These are phyloP conservation scores for Caenorhabditis afra DNA, from an alignment of 2,888 invertebrate genomes.

Conservation along the genomic window DNA sequence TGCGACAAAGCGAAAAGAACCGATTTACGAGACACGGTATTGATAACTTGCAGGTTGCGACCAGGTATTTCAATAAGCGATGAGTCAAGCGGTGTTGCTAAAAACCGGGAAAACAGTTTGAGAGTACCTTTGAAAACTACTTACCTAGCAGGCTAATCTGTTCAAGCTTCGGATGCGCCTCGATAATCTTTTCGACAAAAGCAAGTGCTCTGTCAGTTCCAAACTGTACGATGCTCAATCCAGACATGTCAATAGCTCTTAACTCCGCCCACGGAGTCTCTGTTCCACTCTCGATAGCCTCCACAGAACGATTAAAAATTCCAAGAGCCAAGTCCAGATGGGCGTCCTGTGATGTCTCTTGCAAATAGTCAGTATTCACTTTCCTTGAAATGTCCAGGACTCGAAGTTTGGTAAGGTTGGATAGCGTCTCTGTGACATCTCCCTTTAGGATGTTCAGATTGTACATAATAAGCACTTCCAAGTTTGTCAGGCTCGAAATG, in stretches of 20 bases:
- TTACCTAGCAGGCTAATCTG: constrained; percentile 63
- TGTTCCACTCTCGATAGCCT: constrained; percentile 41
- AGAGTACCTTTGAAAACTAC: not conserved
- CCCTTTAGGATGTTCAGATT: constrained; percentile 63
- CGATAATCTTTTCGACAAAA: constrained; percentile 59
- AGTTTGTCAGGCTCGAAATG: constrained; percentile 47
- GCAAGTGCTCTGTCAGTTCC: constrained; percentile 63
- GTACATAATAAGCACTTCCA: constrained; percentile 68
- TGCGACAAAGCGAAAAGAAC: constrained; percentile 60
- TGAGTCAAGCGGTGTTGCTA: constrained; percentile 68
- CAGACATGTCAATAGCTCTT: constrained; percentile 69
- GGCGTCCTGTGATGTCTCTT: constrained; percentile 62
- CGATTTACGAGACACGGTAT: constrained; percentile 60
- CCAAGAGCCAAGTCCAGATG: constrained; percentile 60
- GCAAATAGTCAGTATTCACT: constrained; percentile 55
- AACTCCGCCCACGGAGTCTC: constrained; percentile 65
- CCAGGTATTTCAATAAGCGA: constrained; percentile 29
- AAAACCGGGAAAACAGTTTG: constrained; percentile 5
- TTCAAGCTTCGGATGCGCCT: constrained; percentile 61
- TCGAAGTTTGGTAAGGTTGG: constrained; percentile 54
- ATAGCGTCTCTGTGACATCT: constrained; percentile 54
- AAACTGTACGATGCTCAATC: constrained; percentile 62
- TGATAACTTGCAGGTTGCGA: constrained; percentile 52
- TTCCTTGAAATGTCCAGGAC: constrained; percentile 68
- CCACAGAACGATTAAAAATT: constrained; percentile 58